phyloP scores from a whole-genome alignment of 1,140 invertebrate genomes.

The Adelges cooleyi region DNA sequence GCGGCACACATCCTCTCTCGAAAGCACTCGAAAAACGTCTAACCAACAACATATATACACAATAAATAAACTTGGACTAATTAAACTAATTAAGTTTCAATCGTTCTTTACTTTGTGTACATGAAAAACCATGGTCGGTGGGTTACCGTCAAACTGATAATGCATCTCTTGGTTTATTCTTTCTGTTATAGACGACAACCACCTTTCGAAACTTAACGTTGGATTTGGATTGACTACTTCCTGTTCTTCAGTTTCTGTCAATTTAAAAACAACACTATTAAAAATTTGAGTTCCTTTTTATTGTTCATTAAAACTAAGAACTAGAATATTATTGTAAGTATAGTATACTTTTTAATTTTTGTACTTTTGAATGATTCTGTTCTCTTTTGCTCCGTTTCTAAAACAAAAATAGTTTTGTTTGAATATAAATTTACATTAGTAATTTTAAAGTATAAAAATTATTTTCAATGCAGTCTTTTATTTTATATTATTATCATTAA shows the following conservation, averaged over 20 bases:
- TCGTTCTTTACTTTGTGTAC: slow-evolving; percentile 42
- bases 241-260: neutral
- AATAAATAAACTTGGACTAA: neutral
- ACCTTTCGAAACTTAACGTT: slow-evolving; percentile 49
- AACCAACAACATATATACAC: slow-evolving; percentile 32
- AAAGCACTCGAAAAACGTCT: slow-evolving; percentile 59
- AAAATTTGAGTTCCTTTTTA: no score
- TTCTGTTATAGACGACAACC: slow-evolving; percentile 63
- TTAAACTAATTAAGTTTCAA: no score
- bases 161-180: slow-evolving; percentile 69
- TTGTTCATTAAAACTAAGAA: no score
- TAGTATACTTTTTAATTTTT: neutral
- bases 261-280: neutral
- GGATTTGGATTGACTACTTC: slow-evolving; percentile 32
- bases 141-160: slow-evolving; percentile 57
- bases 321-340: no score
- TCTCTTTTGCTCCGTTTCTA: neutral
- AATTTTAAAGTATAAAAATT: no score
- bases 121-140: slow-evolving; percentile 59
- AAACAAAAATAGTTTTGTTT: neutral
- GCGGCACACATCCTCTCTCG: slow-evolving; percentile 54
- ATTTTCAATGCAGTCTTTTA: no score
- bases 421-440: neutral
- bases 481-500: no score
- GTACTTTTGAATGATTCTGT: neutral